Conservation (phyloP, 1,140 invertebrate species). For the Aradophagus sp. region DNA sequence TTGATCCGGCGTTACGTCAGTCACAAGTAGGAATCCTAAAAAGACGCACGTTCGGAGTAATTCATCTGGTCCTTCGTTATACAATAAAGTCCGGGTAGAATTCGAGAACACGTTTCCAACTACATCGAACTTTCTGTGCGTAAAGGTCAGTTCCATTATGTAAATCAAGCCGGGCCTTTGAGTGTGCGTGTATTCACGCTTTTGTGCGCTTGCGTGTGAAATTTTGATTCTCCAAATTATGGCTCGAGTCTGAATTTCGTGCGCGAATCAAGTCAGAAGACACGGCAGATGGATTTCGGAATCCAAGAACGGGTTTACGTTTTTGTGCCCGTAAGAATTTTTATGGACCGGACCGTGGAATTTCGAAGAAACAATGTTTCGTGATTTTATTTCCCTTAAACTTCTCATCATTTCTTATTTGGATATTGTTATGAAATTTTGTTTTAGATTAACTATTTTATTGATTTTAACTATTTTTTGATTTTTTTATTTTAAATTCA, state of each 20-base stretch:
- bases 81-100: constrained; percentile 36
- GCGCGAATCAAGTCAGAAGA: constrained; percentile 15
- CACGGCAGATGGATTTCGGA: constrained; percentile 12
- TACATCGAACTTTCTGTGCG: constrained; percentile 44
- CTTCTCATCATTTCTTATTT: too few species aligned
- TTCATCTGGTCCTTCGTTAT: constrained; percentile 37
- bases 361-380: too few species aligned
- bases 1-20: constrained; percentile 38
- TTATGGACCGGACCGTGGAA: too few species aligned
- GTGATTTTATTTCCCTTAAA: too few species aligned
- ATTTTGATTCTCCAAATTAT: constrained; percentile 33
- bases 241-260: constrained; percentile 7
- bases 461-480: too few species aligned
- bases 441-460: too few species aligned
- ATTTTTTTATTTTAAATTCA: too few species aligned
- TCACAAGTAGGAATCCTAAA: constrained; percentile 17
- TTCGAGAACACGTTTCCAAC: constrained; percentile 42
- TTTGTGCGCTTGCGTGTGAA: too few species aligned
- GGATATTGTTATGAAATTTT: too few species aligned
- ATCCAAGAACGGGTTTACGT: constrained; percentile 16
- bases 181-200: not conserved
- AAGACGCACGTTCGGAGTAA: constrained; percentile 30
- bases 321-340: too few species aligned
- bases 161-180: constrained; percentile 23
- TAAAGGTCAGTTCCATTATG: constrained; percentile 54